A percentile compares a stretch with the other conserved stretches of the same genome.
Conservation (phyloP, 2,888 invertebrate genomes). For the Neoaliturus tenellus region DNA sequence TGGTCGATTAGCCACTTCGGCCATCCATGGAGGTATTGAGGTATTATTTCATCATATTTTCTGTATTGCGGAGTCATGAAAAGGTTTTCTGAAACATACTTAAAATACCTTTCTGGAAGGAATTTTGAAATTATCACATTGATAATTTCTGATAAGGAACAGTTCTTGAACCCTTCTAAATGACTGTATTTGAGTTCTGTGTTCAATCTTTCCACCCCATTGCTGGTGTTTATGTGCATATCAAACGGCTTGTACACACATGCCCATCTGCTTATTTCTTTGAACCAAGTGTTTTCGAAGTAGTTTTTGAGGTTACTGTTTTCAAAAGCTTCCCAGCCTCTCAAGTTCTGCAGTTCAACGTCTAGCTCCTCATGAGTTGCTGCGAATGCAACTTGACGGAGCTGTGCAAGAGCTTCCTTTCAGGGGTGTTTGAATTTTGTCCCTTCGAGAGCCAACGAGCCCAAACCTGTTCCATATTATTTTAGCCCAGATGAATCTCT, state of each 20-base stretch:
- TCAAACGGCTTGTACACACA: background rate
- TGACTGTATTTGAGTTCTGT: slow-evolving; percentile 9
- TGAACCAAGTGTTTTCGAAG: slow-evolving; percentile 6
- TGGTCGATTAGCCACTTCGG: slow-evolving; percentile 1
- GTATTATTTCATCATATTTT: background rate
- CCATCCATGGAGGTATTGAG: background rate
- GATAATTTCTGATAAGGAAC: background rate
- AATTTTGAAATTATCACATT: background rate
- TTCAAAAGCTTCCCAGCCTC: background rate
- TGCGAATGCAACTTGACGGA: background rate
- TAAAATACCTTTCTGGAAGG: slow-evolving; percentile 13
- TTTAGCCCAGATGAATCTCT: too few relatives aligned
- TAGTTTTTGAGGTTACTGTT: background rate
- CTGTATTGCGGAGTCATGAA: background rate
- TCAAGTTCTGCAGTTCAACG: background rate
- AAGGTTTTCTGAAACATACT: background rate
- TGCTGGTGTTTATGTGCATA: slow-evolving; percentile 11
- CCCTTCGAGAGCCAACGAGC: slow-evolving; percentile 3
- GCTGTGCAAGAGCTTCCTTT: background rate
- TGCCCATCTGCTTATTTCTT: slow-evolving; percentile 15
- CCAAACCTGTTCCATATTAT: slow-evolving; percentile 34
- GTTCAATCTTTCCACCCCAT: slow-evolving; percentile 26
- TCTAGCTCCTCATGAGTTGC: background rate
- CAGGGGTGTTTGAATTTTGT: background rate
- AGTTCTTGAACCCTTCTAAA: background rate